Percentiles rank a stretch among this genome's conserved stretches.
Conservation (phyloP, 2,888 invertebrate species). For the Oscheius sp. region DNA sequence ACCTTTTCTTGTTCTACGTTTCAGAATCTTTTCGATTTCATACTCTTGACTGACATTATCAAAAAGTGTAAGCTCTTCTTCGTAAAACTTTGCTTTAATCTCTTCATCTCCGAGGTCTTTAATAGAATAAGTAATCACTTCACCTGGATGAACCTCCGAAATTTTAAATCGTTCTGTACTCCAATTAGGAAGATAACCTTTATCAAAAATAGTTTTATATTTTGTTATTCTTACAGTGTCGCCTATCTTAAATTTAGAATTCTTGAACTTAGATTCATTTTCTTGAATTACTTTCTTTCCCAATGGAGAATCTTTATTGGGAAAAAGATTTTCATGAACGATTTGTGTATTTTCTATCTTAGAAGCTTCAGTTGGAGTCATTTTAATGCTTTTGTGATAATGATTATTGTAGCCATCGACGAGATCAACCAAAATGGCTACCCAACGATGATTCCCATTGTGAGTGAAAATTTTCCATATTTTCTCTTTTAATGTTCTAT, state of each 20-base stretch:
- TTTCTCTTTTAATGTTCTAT: neutral
- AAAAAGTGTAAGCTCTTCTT: neutral
- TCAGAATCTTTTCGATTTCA: neutral
- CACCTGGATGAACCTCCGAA: neutral
- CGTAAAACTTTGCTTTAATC: too few relatives aligned
- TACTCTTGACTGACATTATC: neutral
- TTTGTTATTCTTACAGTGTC: neutral
- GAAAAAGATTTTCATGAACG: neutral
- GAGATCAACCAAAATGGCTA: too few relatives aligned
- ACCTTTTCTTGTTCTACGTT: too few relatives aligned
- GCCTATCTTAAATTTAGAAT: slow-evolving; percentile 2
- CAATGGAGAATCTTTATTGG: neutral
- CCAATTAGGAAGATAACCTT: too few relatives aligned
- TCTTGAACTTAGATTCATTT: neutral
- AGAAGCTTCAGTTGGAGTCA: slow-evolving; percentile 1
- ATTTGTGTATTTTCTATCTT: too few relatives aligned
- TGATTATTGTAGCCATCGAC: too few relatives aligned
- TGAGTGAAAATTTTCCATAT: too few relatives aligned
- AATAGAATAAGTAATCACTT: too few relatives aligned
- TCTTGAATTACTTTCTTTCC: neutral
- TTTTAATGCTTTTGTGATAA: too few relatives aligned
- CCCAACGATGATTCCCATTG: too few relatives aligned
- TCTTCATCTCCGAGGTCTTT: too few relatives aligned
- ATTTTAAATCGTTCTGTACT: slow-evolving; percentile 7
- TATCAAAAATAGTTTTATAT: too few relatives aligned